Conservation (phyloP, 2,113 vertebrate genomes). For the Macrotus californicus region DNA sequence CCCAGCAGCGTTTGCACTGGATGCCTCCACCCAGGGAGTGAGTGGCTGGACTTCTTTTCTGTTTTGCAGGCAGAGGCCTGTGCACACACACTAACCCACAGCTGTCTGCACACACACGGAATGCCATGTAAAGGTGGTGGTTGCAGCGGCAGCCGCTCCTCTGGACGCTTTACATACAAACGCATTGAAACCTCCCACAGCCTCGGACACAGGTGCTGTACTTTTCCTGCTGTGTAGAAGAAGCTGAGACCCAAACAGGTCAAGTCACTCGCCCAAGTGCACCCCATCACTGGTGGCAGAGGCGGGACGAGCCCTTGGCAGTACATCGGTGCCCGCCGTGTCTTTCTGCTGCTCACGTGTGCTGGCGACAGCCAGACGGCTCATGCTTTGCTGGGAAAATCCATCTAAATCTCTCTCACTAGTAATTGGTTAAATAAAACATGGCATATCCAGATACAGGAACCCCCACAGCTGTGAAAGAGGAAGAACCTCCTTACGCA, state of each 20-base stretch:
- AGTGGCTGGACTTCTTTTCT: not conserved
- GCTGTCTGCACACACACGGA: no score
- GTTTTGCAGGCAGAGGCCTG: not conserved
- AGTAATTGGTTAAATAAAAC: not conserved
- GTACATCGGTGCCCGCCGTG: rapidly evolving
- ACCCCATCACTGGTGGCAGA: not conserved
- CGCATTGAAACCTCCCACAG: not conserved
- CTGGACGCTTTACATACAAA: not conserved
- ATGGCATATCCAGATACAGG: not conserved
- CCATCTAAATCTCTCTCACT: not conserved
- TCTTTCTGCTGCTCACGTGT: rapidly evolving
- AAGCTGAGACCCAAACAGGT: not conserved
- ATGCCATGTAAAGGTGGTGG: not conserved
- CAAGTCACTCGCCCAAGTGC: not conserved
- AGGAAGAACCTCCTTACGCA: not conserved
- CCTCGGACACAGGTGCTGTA: not conserved
- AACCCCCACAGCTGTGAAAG: not conserved
- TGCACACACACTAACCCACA: not conserved
- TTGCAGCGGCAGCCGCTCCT: not conserved
- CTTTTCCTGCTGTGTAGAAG: not conserved
- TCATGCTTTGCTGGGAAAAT: not conserved
- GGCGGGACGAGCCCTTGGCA: rapidly evolving
- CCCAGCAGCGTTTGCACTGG: rapidly evolving
- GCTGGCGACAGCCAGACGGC: not conserved
- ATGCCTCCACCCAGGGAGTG: not conserved